A percentile compares a stretch with the other conserved stretches of the same genome.
These are phyloP conservation scores for Myotis myotis DNA, from an alignment of 2,797 vertebrate genomes.

Conservation along the genomic window DNA sequence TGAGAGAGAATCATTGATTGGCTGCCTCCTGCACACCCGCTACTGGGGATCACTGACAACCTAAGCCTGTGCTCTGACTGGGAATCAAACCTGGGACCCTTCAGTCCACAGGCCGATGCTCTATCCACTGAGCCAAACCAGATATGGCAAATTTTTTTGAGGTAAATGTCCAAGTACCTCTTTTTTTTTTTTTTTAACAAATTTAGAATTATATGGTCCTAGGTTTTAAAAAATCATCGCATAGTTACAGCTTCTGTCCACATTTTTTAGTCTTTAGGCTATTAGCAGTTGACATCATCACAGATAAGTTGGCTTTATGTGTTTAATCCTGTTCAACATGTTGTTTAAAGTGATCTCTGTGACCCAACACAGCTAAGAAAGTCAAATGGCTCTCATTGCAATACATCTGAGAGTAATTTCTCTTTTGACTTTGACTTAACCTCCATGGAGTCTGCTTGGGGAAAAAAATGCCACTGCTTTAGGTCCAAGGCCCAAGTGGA, in stretches of 20 bases:
- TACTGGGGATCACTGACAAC: no score
- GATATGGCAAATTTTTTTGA: background rate
- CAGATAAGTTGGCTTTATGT: background rate
- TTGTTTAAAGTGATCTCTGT: background rate
- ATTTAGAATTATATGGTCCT: background rate
- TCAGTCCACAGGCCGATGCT: no score
- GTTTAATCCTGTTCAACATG: background rate
- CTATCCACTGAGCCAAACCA: no score
- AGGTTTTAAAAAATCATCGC: background rate
- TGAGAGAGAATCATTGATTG: no score
- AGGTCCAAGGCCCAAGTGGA: constrained; percentile 56
- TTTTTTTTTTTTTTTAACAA: background rate
- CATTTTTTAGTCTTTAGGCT: background rate
- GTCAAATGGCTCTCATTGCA: constrained; percentile 44
- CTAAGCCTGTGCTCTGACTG: no score
- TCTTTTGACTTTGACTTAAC: constrained; percentile 80
- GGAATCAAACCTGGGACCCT: no score
- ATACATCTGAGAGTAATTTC: constrained; percentile 71
- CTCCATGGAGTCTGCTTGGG: constrained; percentile 70
- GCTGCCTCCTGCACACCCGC: no score
- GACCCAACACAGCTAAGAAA: constrained; percentile 8
- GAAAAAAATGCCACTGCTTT: constrained; percentile 74
- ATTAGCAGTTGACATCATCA: background rate
- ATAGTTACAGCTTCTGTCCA: background rate
- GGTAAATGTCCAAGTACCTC: background rate